Base-by-base conservation (phyloP, 1,140 invertebrate species). In the Drosophila oshimai region DNA sequence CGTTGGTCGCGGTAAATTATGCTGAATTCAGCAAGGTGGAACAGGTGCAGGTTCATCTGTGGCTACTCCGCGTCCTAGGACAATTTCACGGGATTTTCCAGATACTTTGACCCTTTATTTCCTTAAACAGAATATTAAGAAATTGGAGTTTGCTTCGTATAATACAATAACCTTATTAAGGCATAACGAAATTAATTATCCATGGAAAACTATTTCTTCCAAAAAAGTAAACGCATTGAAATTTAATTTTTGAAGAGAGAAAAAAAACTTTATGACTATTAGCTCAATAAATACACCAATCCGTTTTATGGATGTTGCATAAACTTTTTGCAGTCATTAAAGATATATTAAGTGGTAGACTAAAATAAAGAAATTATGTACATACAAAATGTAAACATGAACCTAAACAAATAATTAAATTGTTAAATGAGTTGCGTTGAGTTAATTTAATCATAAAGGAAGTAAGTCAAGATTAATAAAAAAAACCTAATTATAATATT, bases 1-100 rank as follows among this genome's bases (percentile, higher is more conserved):
- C 46, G 73, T 45, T 47, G 65, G 60, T 24, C 44, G 68, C 22
- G 31, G 61, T 57, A 69, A 74, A 60, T 69, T 69, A 69, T 75
- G 72, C 46, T 50, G 37, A 47, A 37, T 60, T 37, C 69, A 69
- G 18, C 10, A 58, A 70, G 36, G 24, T 60, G 67, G 28, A 74
- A 74, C 71, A 76, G 74, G 74, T 72, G 74, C 51, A 77, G 51
- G 41, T 77, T 58, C 50, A 57, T 39, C 13, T 22, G 24, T 28
- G 53, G 33, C 47, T 37, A 9, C 17, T 29, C 1, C 4, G 2
- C 4, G 12, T 65, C 58, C 62, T 65, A 33, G 34, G 42, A 33
- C 13, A 28, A 31, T 26, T 39, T 34, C 0, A 6, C 2, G 9
- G 12, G 20, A 6, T 18, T 36, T 18, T 18, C 6, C 20, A 31